Conservation (phyloP, 2,888 invertebrate species). For the Stenchaetothrips biformis region DNA sequence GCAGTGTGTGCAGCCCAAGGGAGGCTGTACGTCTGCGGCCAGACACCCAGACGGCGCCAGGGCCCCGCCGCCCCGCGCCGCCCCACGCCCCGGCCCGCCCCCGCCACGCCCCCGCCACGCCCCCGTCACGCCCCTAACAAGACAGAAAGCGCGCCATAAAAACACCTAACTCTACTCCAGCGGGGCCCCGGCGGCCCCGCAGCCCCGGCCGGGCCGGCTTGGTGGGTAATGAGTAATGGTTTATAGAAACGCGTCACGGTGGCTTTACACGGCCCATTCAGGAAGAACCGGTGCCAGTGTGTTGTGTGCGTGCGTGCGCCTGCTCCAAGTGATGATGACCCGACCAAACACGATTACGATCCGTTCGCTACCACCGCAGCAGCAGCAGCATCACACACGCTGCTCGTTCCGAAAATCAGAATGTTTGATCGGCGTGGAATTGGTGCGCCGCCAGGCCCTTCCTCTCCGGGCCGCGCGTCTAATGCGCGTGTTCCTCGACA, state of each 20-base stretch:
- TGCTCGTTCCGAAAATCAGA: no score
- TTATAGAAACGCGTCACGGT: background rate
- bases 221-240: constrained; percentile 2
- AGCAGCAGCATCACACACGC: no score
- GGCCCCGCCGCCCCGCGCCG: background rate
- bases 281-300: no score
- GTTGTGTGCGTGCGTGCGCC: no score
- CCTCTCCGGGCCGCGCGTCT: no score
- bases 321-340: no score
- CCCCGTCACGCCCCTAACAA: constrained; percentile 2
- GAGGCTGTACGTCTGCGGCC: background rate
- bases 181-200: background rate
- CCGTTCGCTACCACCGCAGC: no score
- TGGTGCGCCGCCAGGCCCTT: no score
- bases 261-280: no score
- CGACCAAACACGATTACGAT: no score
- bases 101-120: background rate
- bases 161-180: constrained; percentile 14
- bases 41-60: background rate
- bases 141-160: background rate
- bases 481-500: no score
- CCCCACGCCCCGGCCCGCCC: background rate
- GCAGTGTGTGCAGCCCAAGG: background rate
- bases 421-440: no score
- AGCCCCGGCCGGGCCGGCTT: background rate